Conservation (phyloP, 2,797 vertebrate genomes). For the Propithecus deckenii region DNA sequence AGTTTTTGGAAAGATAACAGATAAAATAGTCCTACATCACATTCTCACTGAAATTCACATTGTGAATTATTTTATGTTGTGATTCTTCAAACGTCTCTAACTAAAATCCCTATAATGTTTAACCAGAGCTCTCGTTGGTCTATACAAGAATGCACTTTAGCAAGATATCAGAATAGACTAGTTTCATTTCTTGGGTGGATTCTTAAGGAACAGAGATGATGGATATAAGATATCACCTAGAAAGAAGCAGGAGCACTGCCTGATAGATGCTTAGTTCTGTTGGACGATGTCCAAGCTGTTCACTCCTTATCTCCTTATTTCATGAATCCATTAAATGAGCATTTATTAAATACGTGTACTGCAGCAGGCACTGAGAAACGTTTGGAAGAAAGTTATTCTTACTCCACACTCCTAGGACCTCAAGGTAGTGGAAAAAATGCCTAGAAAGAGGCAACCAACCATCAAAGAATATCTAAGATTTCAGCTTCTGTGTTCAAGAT, state of each 20-base stretch:
- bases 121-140: neutral
- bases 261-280: neutral
- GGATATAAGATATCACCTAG: no score
- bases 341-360: neutral
- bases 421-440: neutral
- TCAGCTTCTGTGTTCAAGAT: neutral
- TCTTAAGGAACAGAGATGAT: neutral
- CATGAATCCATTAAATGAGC: neutral
- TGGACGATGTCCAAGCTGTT: neutral
- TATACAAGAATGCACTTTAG: neutral
- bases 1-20: neutral
- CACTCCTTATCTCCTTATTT: no score
- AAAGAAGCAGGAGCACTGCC: no score
- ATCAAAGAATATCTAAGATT: neutral
- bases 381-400: neutral
- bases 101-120: neutral
- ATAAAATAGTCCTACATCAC: neutral
- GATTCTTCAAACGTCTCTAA: neutral
- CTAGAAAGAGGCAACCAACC: neutral
- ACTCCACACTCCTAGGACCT: fast-evolving
- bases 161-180: neutral
- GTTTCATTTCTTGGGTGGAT: neutral
- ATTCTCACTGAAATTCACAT: neutral
- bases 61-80: neutral
- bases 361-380: neutral